Percentiles rank a stretch among this genome's conserved stretches.
Evolutionary conservation across 2,888 invertebrate species (phyloP).

Genomic region (Notocelia uddmanniana): DNA sequence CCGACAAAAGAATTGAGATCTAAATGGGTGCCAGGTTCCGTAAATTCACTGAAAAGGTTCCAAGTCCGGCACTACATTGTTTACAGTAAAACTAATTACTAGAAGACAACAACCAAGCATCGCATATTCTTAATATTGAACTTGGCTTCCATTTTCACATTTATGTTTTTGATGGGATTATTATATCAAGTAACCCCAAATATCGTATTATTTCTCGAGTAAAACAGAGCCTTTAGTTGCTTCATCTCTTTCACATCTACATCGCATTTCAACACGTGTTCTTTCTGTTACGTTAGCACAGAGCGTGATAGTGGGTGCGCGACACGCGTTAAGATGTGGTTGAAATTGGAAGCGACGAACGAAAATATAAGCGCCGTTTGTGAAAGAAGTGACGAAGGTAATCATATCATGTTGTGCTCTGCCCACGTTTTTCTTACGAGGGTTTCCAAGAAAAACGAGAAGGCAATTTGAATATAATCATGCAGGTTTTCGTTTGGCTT

Average conservation of each 20-base stretch:
- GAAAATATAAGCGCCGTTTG: neutral
- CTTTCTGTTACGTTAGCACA: neutral
- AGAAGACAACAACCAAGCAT: too few species aligned
- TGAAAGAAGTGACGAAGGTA: conserved; percentile 6
- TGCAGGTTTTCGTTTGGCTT: conserved; percentile 15
- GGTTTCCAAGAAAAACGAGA: conserved; percentile 19
- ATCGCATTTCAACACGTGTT: neutral
- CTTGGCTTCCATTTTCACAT: too few species aligned
- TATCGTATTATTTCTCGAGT: neutral
- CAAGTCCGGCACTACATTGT: too few species aligned
- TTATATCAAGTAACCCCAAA: neutral
- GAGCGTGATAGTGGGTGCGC: too few species aligned
- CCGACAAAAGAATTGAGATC: too few species aligned
- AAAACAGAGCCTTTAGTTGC: neutral
- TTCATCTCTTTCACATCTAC: neutral
- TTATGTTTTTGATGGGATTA: neutral
- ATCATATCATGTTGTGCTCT: conserved; percentile 8
- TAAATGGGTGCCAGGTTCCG: too few species aligned
- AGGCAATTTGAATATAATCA: conserved; percentile 29
- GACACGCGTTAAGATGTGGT: neutral
- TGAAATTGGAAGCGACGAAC: neutral
- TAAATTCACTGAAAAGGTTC: too few species aligned
- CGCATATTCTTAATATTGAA: too few species aligned
- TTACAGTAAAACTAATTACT: too few species aligned
- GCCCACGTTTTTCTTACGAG: neutral